These are phyloP conservation scores for Myripristis murdjan DNA, from an alignment of 2,797 vertebrate genomes.

Conservation along the genomic window DNA sequence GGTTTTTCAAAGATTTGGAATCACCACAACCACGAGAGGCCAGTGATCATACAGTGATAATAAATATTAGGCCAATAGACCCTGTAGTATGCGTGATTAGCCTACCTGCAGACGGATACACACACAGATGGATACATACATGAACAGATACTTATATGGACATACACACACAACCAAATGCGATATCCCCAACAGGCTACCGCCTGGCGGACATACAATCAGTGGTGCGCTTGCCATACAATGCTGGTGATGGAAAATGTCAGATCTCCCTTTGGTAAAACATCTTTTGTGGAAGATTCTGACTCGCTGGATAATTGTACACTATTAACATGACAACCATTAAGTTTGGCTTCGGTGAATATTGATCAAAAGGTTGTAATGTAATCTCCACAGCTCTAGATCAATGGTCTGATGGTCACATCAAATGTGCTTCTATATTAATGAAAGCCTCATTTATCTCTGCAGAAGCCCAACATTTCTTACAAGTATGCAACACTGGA, in stretches of 20 bases:
- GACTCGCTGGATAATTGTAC: not conserved
- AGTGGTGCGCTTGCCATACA: not conserved
- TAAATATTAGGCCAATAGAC: no score
- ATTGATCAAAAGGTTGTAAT: slow-evolving; percentile 29
- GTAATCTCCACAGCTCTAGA: slow-evolving; percentile 24
- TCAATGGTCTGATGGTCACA: slow-evolving; percentile 29
- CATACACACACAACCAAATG: no score
- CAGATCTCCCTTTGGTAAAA: not conserved
- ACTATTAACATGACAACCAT: slow-evolving; percentile 10
- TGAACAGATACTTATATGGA: no score
- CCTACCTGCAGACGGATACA: no score
- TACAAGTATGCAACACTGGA: not conserved
- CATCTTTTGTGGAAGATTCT: no score
- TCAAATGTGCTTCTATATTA: slow-evolving; percentile 16
- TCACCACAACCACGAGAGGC: no score
- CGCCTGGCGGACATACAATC: no score
- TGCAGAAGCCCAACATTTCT: slow-evolving; percentile 3
- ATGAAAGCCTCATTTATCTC: slow-evolving; percentile 22
- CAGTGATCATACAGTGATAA: no score
- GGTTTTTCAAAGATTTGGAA: no score
- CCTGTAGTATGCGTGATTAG: no score
- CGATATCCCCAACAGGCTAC: no score
- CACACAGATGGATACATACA: no score
- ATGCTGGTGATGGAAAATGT: not conserved
- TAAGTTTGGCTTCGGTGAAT: not conserved